phyloP scores from a whole-genome alignment of 2,888 invertebrate genomes.

The Lasius fuliginosus region DNA sequence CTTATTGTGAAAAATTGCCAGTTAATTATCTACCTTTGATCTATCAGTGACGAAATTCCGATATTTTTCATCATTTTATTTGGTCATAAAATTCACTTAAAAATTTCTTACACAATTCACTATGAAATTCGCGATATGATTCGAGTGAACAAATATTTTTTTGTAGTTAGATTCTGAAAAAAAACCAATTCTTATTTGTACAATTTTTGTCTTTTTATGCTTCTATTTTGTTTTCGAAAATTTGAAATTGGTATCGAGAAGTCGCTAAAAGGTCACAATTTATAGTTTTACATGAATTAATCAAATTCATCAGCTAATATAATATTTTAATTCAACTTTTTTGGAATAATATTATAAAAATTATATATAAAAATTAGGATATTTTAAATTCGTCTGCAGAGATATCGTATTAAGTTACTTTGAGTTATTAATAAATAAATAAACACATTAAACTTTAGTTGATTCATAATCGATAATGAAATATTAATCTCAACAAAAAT shows the following conservation, averaged over 20 bases:
- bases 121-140: not conserved
- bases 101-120: not conserved
- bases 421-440: constrained; percentile 57
- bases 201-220: not conserved
- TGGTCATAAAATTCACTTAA: not conserved
- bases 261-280: not conserved
- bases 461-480: constrained; percentile 70
- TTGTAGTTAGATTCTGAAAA: constrained; percentile 30
- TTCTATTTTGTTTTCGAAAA: not conserved
- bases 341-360: constrained; percentile 55
- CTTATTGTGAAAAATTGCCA: too few relatives aligned
- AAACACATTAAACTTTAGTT: constrained; percentile 65
- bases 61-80: not conserved
- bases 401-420: constrained; percentile 66
- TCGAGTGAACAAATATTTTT: not conserved
- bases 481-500: constrained; percentile 11
- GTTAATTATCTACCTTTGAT: not conserved
- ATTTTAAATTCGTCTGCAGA: constrained; percentile 63
- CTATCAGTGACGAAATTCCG: not conserved
- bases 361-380: constrained; percentile 47
- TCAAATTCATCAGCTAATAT: not conserved
- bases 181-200: constrained; percentile 10
- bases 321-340: constrained; percentile 6
- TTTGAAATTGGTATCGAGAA: not conserved
- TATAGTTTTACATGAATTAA: not conserved